Percentiles rank a stretch among this genome's conserved stretches.
phyloP scores from a whole-genome alignment of 2,113 vertebrate genomes.

The Eleginops maclovinus region DNA sequence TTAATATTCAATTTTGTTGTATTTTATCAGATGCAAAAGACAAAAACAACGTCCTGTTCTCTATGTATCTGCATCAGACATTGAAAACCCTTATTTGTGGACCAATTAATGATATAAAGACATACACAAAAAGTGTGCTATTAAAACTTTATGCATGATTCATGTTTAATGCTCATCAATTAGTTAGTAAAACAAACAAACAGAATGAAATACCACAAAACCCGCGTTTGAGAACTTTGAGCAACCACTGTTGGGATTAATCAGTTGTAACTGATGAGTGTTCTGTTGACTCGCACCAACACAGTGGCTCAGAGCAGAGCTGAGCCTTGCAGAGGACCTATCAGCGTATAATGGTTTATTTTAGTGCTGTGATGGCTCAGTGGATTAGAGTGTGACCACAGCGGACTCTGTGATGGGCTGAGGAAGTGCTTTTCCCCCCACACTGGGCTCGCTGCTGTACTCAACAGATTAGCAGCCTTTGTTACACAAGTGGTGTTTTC shows the following conservation, averaged over 20 bases:
- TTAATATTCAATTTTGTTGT: no score
- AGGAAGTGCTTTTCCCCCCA: slow-evolving; percentile 59
- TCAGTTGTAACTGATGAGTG: slow-evolving; percentile 11
- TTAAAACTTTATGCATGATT: no score
- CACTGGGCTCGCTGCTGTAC: slow-evolving; percentile 66
- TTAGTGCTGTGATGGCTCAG: slow-evolving; percentile 69
- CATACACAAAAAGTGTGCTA: no score
- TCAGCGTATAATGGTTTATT: slow-evolving; percentile 69
- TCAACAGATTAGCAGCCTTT: slow-evolving; percentile 77
- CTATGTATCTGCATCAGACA: no score
- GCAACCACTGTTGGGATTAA: slow-evolving; percentile 12
- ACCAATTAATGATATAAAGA: no score
- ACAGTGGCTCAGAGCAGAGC: not conserved
- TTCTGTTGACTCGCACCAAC: slow-evolving; percentile 6
- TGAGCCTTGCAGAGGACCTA: slow-evolving; percentile 39
- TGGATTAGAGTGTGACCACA: slow-evolving; percentile 72
- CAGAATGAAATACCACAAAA: not conserved
- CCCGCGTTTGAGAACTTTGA: not conserved
- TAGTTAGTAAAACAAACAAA: not conserved
- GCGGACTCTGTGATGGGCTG: slow-evolving; percentile 66
- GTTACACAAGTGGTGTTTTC: slow-evolving; percentile 74
- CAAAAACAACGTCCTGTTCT: no score
- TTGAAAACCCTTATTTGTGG: no score
- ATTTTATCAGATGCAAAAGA: no score
- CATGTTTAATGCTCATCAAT: not conserved